Base-by-base conservation (phyloP, 2,797 vertebrate genomes). In the Neomorphus geoffroyi region DNA sequence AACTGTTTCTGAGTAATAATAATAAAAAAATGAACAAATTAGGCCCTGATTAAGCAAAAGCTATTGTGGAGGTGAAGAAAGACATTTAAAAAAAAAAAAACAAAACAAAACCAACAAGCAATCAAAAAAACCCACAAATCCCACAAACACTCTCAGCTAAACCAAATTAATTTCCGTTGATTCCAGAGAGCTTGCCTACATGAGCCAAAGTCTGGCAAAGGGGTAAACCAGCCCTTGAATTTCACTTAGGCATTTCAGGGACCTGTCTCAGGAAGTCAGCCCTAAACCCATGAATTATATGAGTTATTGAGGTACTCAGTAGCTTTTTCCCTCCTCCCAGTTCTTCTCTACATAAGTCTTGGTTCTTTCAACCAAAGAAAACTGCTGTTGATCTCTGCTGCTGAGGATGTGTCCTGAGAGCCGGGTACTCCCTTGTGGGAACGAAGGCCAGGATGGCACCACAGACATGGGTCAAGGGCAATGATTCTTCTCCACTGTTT, bases 401-500 rank as follows among this genome's bases (percentile, higher is more conserved):
- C 41, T 65, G 27, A 48, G 6, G 33, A 61, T 27, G 35, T 54
- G 1, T 24, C 32, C 19, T 10, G 9, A 56, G 15, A 89, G 37
- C 12, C n/a, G 32, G 1, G 6, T 22, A 26, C 17, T 35, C 8
- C n/a, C n/a, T 70, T 12, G 7, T 13, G 51, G 46, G 19, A 65
- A 60, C 0, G 0, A 61, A 69, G 30, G 13, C 32, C n/a, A 80
- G 24, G 58, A 66, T 24, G 39, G 24, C 51, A 58, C 18, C 0
- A 1, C 10, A 57, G 28, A 30, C 22, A 7, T 1, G 1, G 7
- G 13, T 62, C 62, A 67, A 46, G 21, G 62, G 28, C 48, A 90
- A 18, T 1, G 1, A 61, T 45, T 43, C 32, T 50, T 23, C 43
- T 35, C 74, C 2, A 4, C 32, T 45, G 12, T 37, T 43, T 32